phyloP scores from a whole-genome alignment of 2,113 vertebrate species.

The Neolamprologus sp. region DNA sequence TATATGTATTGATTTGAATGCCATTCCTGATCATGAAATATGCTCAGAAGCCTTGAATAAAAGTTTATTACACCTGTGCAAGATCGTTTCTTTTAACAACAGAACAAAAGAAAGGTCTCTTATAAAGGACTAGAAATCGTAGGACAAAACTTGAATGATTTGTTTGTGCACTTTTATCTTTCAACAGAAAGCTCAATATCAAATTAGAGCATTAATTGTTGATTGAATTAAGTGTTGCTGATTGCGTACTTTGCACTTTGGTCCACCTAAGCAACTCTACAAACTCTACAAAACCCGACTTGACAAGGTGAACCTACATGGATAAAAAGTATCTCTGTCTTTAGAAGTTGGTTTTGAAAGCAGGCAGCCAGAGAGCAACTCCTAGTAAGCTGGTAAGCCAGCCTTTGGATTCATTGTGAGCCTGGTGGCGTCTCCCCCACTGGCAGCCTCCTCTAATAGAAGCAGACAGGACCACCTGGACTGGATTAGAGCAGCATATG shows the following conservation, averaged over 20 bases:
- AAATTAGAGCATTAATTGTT: neutral
- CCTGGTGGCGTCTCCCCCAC: neutral
- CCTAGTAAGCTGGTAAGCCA: neutral
- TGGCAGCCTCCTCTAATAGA: slow-evolving; percentile 43
- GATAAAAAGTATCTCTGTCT: neutral
- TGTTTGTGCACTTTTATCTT: neutral
- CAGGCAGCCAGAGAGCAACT: neutral
- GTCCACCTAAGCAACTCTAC: neutral
- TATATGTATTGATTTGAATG: neutral
- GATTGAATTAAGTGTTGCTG: neutral
- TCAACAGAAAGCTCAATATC: neutral
- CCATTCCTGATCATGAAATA: neutral
- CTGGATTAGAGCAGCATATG: slow-evolving; percentile 62
- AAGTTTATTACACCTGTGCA: neutral
- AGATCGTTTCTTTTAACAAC: neutral
- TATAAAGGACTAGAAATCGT: rapidly evolving
- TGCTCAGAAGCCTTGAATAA: slow-evolving; percentile 25
- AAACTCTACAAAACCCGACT: neutral
- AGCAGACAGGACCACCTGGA: slow-evolving; percentile 68
- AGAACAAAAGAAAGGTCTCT: neutral
- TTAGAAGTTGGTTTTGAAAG: neutral
- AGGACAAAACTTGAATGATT: neutral
- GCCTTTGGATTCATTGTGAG: neutral
- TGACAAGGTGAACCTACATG: rapidly evolving
- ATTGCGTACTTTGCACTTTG: neutral